Conservation (phyloP, 2,888 invertebrate species). For the Idaea biselata region DNA sequence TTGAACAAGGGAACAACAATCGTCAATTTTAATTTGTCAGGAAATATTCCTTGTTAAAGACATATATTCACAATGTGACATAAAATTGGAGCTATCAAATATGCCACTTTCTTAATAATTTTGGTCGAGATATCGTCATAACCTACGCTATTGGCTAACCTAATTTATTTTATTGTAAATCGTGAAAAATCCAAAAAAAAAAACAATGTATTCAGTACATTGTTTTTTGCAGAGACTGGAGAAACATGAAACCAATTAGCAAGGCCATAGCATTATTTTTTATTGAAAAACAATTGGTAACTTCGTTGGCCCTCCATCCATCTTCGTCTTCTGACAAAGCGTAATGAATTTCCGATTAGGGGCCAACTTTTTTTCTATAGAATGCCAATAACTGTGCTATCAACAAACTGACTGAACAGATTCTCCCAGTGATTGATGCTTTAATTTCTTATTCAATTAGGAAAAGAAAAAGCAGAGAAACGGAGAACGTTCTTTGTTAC, state of each 20-base stretch:
- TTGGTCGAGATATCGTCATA: too few relatives aligned
- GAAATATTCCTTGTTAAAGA: too few relatives aligned
- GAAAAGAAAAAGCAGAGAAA: background rate
- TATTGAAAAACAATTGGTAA: slow-evolving; percentile 19
- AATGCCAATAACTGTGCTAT: slow-evolving; percentile 21
- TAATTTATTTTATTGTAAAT: too few relatives aligned
- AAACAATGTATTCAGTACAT: too few relatives aligned
- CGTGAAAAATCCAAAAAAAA: too few relatives aligned
- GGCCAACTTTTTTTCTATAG: slow-evolving; percentile 16
- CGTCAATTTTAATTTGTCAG: too few relatives aligned
- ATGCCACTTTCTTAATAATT: too few relatives aligned
- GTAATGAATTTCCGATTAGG: slow-evolving; percentile 27
- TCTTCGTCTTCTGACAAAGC: slow-evolving; percentile 28
- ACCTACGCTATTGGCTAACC: too few relatives aligned
- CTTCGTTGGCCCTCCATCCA: slow-evolving; percentile 28
- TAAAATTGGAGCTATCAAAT: too few relatives aligned
- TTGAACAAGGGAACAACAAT: too few relatives aligned
- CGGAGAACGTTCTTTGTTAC: background rate
- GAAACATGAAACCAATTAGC: slow-evolving; percentile 18
- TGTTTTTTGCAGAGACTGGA: background rate
- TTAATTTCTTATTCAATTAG: slow-evolving; percentile 5
- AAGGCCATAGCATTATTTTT: slow-evolving; percentile 14
- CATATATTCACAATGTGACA: too few relatives aligned
- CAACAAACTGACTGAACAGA: slow-evolving; percentile 19
- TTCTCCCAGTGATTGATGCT: slow-evolving; percentile 16